Conservation (phyloP, 2,888 invertebrate species). For the Caenorhabditis angaria region DNA sequence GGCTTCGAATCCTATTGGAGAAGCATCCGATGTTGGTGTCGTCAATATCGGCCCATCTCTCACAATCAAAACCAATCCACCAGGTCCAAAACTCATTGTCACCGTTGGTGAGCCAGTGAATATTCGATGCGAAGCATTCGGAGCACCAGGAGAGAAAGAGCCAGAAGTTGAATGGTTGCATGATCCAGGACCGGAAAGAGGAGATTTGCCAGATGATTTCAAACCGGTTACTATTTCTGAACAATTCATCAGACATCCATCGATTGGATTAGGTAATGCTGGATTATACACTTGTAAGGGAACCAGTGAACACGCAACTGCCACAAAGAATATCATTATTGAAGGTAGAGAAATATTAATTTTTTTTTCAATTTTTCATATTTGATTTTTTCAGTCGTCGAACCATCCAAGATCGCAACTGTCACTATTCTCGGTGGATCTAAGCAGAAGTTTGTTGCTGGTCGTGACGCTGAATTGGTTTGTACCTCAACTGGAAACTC, state of each 20-base stretch:
- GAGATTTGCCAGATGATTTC: conserved; percentile 71
- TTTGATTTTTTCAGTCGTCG: conserved; percentile 59
- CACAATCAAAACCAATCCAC: conserved; percentile 61
- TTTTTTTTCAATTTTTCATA: neutral
- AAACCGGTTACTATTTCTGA: conserved; percentile 71
- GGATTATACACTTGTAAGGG: conserved; percentile 74
- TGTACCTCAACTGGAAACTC: conserved; percentile 69
- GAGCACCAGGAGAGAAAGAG: conserved; percentile 67
- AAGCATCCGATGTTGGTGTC: conserved; percentile 67
- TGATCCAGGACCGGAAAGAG: conserved; percentile 68
- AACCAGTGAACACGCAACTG: conserved; percentile 71
- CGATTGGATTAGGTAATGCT: conserved; percentile 69
- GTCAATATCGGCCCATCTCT: conserved; percentile 65
- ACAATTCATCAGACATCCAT: conserved; percentile 69
- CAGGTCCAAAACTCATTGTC: conserved; percentile 64
- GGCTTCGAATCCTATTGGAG: conserved; percentile 60
- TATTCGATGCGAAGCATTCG: conserved; percentile 69
- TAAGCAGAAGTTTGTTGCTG: conserved; percentile 65
- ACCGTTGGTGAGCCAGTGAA: conserved; percentile 69
- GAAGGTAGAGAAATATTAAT: conserved; percentile 51
- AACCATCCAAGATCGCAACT: conserved; percentile 67
- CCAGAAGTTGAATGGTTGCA: conserved; percentile 69
- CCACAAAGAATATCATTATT: conserved; percentile 70
- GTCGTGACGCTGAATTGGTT: conserved; percentile 63
- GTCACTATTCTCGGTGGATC: conserved; percentile 69